Evolutionary conservation across 2,113 vertebrate species (phyloP), one percentile per base, ranked within the genome.

Genomic region (Chaenocephalus aceratus): DNA sequence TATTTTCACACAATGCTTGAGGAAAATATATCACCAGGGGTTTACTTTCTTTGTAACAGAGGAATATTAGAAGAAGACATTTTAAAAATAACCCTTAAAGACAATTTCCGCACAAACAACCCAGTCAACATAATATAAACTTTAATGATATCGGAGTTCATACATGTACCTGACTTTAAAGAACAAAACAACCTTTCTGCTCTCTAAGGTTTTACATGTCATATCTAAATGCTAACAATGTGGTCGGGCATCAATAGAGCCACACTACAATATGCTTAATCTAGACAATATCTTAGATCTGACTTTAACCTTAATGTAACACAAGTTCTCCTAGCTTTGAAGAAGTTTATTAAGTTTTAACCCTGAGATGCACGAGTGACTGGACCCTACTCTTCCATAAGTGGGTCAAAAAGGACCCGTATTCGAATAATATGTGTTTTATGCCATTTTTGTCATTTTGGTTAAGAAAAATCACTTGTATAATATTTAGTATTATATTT

Each of bases 111-210:
- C 52, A 69, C 6, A 9, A 75, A 44, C 62, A 34, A 16, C 30
- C 57, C 45, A 59, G n/a, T 70, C 1, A 52, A 34, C 6, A 51
- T 13, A 16, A n/a, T 34, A 44, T 51, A 30, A 30, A 30, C 30
- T 30, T 0, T 30, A 30, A 41, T 41, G 36, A 41, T 41, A 41
- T 41, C 5, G 6, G 1, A 41, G 6, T 65, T 84, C 36, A 23
- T 45, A 65, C 77, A 18, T 45, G 10, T 45, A 65, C 77, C 23
- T 45, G 13, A 53, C 60, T 72, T 26, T 74, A 34, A 57, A 21
- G 52, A 56, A n/a, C 15, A 30, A 51, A 12, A 51, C n/a, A 45
- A 23, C 13, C 12, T 8, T 10, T 16, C 36, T 34, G 34, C 10
- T 21, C 70, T 51, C 23, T 46, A 4, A 46, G 36, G 36, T 18